phyloP scores from a whole-genome alignment of 1,140 invertebrate genomes.

The Diachasmimorpha longicaudata region DNA sequence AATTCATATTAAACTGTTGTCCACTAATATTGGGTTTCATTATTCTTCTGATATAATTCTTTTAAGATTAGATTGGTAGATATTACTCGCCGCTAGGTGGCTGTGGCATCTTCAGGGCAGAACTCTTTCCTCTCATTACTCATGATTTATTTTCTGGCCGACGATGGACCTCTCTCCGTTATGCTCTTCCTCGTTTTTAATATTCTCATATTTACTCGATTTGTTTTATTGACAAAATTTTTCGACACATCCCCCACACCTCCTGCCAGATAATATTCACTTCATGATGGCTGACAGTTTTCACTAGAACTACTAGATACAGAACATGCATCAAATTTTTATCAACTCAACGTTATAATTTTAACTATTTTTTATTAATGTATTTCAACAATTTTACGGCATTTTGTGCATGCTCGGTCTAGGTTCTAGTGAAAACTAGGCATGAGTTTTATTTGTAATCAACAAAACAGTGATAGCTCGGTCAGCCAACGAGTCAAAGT shows the following conservation, averaged over 20 bases:
- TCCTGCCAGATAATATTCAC: background rate
- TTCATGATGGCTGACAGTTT: constrained; percentile 36
- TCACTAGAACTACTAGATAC: constrained; percentile 47
- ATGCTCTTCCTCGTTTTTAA: constrained; percentile 44
- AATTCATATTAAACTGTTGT: constrained; percentile 42
- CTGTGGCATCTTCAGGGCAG: constrained; percentile 55
- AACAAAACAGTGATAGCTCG: constrained; percentile 21
- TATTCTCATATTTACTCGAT: constrained; percentile 30
- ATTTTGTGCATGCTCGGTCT: constrained; percentile 25
- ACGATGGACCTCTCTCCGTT: constrained; percentile 40
- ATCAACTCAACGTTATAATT: background rate
- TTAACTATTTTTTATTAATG: no score
- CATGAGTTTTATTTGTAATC: constrained; percentile 24
- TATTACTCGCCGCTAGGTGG: constrained; percentile 62
- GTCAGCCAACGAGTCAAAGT: constrained; percentile 45
- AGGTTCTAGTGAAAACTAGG: constrained; percentile 56
- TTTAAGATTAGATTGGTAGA: constrained; percentile 58
- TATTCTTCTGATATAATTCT: constrained; percentile 8
- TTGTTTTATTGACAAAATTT: background rate
- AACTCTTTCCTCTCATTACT: constrained; percentile 48
- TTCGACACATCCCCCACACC: no score
- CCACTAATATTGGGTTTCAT: constrained; percentile 39
- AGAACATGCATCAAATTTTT: background rate
- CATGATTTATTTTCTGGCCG: constrained; percentile 38
- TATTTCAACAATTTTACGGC: background rate